phyloP scores from a whole-genome alignment of 2,113 vertebrate genomes.

The Aphelocoma coerulescens region DNA sequence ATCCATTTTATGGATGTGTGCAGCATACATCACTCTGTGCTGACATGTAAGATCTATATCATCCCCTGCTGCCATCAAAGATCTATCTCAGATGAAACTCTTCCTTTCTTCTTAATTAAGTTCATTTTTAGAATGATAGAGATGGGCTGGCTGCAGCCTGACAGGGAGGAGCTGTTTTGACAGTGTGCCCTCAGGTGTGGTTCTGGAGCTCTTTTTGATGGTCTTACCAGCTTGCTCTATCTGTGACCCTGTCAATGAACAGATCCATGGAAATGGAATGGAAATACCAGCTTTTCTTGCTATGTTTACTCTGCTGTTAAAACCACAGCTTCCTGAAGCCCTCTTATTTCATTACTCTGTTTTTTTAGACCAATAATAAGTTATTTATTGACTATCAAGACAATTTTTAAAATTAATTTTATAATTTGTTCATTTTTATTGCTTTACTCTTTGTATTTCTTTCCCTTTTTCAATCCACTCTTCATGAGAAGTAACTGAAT shows the following conservation, averaged over 20 bases:
- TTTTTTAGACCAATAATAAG: not conserved
- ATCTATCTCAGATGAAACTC: not conserved
- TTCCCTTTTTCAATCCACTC: not conserved
- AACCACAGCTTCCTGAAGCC: not conserved
- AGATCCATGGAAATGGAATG: not conserved
- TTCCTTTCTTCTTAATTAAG: constrained; percentile 28
- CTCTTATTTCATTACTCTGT: not conserved
- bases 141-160: not conserved
- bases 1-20: not conserved
- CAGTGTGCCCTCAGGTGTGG: not conserved
- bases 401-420: not conserved
- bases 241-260: not conserved
- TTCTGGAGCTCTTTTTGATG: not conserved
- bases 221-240: not conserved
- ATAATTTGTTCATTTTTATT: not conserved
- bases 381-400: not conserved
- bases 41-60: not conserved
- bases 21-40: not conserved
- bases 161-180: not conserved
- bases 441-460: not conserved
- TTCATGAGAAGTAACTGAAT: not conserved
- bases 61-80: not conserved
- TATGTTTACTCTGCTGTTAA: not conserved
- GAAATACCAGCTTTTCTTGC: not conserved
- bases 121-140: constrained; percentile 7